phyloP scores from a whole-genome alignment of 2,888 invertebrate species.

The Drosophila yooni region DNA sequence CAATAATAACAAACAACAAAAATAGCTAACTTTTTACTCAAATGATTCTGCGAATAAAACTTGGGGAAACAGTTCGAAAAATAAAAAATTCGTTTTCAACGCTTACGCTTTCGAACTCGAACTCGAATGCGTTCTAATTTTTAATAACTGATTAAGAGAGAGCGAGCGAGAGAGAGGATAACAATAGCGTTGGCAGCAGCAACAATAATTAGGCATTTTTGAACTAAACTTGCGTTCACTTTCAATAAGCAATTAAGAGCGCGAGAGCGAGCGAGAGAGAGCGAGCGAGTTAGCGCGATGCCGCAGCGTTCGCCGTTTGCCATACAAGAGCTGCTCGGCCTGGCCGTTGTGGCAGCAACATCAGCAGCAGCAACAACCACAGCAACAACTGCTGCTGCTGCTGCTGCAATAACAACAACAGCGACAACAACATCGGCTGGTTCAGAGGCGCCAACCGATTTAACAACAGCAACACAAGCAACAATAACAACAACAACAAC shows the following conservation, averaged over 20 bases:
- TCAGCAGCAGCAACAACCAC: constrained; percentile 36
- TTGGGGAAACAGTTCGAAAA: neutral
- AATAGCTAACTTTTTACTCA: neutral
- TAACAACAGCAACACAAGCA: constrained; percentile 25
- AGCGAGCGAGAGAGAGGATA: neutral
- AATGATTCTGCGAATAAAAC: constrained; percentile 1
- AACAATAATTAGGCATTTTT: constrained; percentile 1
- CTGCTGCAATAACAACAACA: constrained; percentile 25
- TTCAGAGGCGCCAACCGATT: constrained; percentile 25
- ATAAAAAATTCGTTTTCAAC: constrained; percentile 4
- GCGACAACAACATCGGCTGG: constrained; percentile 30
- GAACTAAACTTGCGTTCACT: neutral
- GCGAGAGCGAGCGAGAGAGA: neutral
- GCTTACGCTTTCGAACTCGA: constrained; percentile 20
- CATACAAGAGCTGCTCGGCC: constrained; percentile 85
- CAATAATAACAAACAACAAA: constrained; percentile 9
- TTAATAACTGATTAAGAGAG: constrained; percentile 1
- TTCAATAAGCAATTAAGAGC: constrained; percentile 24
- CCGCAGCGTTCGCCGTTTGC: constrained; percentile 85
- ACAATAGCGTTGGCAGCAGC: neutral
- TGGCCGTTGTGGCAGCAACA: constrained; percentile 75
- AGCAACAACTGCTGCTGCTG: constrained; percentile 36
- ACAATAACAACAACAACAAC: constrained; percentile 28
- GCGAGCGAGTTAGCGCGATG: constrained; percentile 63
- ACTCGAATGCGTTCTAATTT: neutral